These are phyloP conservation scores for Hippopotamus amphibius DNA, from an alignment of 2,113 vertebrate species.

Conservation along the genomic window DNA sequence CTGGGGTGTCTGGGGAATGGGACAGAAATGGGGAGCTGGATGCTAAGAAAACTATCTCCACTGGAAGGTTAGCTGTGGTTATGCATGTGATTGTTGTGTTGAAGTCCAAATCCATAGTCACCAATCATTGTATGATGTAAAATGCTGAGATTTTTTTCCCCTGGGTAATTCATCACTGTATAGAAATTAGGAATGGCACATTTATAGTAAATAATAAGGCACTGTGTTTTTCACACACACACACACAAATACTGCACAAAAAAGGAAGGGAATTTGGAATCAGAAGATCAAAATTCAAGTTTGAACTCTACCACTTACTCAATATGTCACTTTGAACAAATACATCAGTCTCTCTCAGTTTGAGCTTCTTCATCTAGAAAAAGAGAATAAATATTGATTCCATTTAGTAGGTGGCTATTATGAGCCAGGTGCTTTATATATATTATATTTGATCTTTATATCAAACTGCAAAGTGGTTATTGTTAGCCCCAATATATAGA, in stretches of 20 bases:
- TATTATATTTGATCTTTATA: neutral
- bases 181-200: neutral
- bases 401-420: neutral
- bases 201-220: neutral
- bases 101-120: neutral
- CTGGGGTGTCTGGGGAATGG: neutral
- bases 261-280: neutral
- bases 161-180: neutral
- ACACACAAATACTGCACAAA: neutral
- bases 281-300: neutral
- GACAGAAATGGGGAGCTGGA: neutral
- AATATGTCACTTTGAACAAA: neutral
- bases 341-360: neutral
- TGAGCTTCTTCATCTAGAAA: neutral
- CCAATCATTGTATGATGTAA: neutral
- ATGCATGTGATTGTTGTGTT: fast-evolving
- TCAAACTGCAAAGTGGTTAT: neutral
- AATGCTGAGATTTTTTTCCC: neutral
- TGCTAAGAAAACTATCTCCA: too few relatives aligned
- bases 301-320: neutral
- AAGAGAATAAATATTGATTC: neutral
- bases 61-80: neutral
- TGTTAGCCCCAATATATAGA: neutral
- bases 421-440: neutral
- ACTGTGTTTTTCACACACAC: neutral